Percentiles rank a stretch among this genome's conserved stretches.
Evolutionary conservation across 2,888 invertebrate species (phyloP).

Genomic region (Brassicogethes aeneus): DNA sequence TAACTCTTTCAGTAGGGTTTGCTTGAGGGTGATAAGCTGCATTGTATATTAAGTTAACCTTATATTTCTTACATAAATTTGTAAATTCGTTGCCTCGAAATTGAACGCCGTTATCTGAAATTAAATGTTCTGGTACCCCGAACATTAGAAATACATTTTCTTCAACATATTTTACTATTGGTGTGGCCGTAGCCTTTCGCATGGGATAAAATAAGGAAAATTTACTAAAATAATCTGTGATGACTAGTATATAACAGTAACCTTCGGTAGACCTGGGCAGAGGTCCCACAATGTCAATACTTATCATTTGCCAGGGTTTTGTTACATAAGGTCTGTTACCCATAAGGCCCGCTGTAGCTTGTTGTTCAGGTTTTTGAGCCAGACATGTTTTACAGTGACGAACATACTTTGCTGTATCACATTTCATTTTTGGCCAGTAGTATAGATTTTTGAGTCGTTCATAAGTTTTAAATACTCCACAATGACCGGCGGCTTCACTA

Average conservation of each 20-base stretch:
- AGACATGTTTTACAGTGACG: constrained; percentile 4
- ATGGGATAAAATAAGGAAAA: no score
- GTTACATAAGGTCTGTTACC: no score
- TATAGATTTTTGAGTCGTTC: constrained; percentile 4
- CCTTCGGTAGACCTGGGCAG: constrained; percentile 7
- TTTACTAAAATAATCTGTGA: no score
- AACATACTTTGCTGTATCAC: constrained; percentile 5
- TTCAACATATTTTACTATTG: constrained; percentile 2
- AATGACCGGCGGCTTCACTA: constrained; percentile 6
- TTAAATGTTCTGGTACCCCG: constrained; percentile 1
- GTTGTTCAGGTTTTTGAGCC: constrained; percentile 7
- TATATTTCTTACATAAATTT: background rate
- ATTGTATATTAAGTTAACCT: background rate
- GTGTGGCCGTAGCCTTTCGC: no score
- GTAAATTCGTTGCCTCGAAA: background rate
- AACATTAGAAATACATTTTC: background rate
- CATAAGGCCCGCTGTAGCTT: constrained; percentile 7
- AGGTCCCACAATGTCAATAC: constrained; percentile 11
- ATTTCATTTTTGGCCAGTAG: constrained; percentile 9
- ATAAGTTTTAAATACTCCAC: constrained; percentile 5
- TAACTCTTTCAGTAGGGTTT: background rate
- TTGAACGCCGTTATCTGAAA: constrained; percentile 4
- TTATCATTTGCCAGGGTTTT: no score
- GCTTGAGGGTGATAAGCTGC: background rate
- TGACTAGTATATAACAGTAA: no score